These are phyloP conservation scores for Eptesicus fuscus DNA, from an alignment of 2,113 vertebrate species.

Conservation along the genomic window DNA sequence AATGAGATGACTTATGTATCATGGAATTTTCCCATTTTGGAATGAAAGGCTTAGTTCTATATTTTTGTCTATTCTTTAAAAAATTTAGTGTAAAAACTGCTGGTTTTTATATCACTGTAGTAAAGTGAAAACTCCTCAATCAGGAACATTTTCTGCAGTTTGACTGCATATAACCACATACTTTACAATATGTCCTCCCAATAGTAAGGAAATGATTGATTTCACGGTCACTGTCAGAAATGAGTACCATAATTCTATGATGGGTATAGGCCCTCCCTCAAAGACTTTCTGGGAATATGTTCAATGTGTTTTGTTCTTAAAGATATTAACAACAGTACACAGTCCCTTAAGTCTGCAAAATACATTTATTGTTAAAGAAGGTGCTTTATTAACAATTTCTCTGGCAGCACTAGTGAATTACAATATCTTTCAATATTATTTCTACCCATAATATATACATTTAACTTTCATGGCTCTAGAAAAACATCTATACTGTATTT, in stretches of 20 bases:
- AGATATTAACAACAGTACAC: conserved; percentile 86
- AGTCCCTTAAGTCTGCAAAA: conserved; percentile 83
- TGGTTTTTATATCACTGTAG: conserved; percentile 84
- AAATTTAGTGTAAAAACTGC: conserved; percentile 86
- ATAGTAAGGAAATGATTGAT: conserved; percentile 79
- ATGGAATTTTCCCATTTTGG: conserved; percentile 76
- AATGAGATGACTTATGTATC: conserved; percentile 72
- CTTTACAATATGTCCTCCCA: conserved; percentile 82
- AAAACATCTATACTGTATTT: conserved; percentile 93
- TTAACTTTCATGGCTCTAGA: conserved; percentile 87
- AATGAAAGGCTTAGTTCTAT: conserved; percentile 79
- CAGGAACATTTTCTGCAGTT: conserved; percentile 84
- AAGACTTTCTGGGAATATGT: conserved; percentile 85
- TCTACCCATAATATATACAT: conserved; percentile 91
- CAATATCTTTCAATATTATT: conserved; percentile 89
- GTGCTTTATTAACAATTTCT: conserved; percentile 87
- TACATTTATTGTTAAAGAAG: conserved; percentile 86
- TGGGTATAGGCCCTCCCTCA: conserved; percentile 82
- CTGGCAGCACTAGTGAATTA: conserved; percentile 87
- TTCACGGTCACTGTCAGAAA: conserved; percentile 80
- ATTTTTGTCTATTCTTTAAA: conserved; percentile 83
- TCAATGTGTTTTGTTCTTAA: conserved; percentile 82
- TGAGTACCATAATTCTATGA: conserved; percentile 80
- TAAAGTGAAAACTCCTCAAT: conserved; percentile 80
- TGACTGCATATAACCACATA: conserved; percentile 85